Base-by-base conservation (phyloP, 1,140 invertebrate species). In the Teleopsis dalmanni region DNA sequence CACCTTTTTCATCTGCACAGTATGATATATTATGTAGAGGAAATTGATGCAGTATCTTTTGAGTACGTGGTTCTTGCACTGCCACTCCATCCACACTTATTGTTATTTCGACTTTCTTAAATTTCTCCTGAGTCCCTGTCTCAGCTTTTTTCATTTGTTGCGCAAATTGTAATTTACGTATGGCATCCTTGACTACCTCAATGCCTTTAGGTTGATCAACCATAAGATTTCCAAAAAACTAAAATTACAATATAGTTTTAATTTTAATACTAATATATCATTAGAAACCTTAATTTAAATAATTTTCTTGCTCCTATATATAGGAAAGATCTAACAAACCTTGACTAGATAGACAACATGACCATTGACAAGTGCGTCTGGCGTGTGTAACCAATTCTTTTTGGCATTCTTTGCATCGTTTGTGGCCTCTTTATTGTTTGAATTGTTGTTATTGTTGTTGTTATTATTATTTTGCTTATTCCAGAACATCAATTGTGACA, bases 11-110 rank as follows among this genome's bases (percentile, higher is more conserved):
- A 70, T 97, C 94, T 6, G 95, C 94, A 75, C 95, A 97, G 73
- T 97, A 98, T 0, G 92, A 96, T 72, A 98, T 97, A 70, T 92
- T 81, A 71, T 98, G 93, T n/a, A 98, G 73, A 1, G 94, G 93
- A 72, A 95, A 97, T 70, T 96, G 92, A 72, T 95, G 87, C 62
- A 93, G 75, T 38, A 95, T 91, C 62, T 76, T 79, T 59, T 81
- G 80, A 26, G 79, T 77, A 57, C 78, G 71, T 19, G 81, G 81
- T 70, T 82, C 81, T 72, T 94, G 91, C 60, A 97, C 90, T 14
- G 91, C 91, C 16, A 98, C 91, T 37, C 93, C 94, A 77, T 97
- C 92, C 44, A 93, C 86, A 38, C 91, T 95, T 55, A 97, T 89
- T 7, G 91, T 94, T 42, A 97, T 80, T 71, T 90, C 87, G 4